phyloP scores from a whole-genome alignment of 2,888 invertebrate species.

The Celastrina argiolus region DNA sequence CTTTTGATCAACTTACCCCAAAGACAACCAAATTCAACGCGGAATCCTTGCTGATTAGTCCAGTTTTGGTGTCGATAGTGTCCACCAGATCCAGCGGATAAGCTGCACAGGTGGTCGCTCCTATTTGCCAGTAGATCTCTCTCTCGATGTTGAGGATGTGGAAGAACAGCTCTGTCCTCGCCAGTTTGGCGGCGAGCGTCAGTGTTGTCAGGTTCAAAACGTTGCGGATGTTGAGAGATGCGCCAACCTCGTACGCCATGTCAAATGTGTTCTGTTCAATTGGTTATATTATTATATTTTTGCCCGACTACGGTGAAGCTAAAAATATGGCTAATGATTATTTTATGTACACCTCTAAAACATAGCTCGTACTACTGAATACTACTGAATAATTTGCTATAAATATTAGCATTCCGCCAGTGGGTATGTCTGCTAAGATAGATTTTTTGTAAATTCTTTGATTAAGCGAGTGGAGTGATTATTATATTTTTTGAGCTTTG shows the following conservation, averaged over 20 bases:
- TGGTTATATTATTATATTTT: background rate
- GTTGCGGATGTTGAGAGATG: slow-evolving; percentile 91
- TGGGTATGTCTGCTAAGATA: too few species aligned
- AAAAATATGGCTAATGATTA: too few species aligned
- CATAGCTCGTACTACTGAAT: too few species aligned
- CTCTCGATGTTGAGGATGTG: slow-evolving; percentile 97
- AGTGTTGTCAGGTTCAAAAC: slow-evolving; percentile 92
- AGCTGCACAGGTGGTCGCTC: slow-evolving; percentile 97
- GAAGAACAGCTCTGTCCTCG: slow-evolving; percentile 96
- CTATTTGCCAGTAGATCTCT: slow-evolving; percentile 98
- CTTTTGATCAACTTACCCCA: slow-evolving; percentile 90
- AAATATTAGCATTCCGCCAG: too few species aligned
- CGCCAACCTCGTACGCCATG: slow-evolving; percentile 95
- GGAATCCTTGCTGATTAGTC: slow-evolving; percentile 95
- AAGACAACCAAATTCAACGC: slow-evolving; percentile 97
- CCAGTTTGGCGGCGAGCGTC: slow-evolving; percentile 95
- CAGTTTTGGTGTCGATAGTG: slow-evolving; percentile 94
- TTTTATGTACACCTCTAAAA: too few species aligned
- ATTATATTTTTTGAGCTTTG: too few species aligned
- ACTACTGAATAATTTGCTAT: too few species aligned
- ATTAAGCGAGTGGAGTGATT: too few species aligned
- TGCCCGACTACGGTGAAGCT: background rate
- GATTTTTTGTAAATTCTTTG: too few species aligned
- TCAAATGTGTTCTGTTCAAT: slow-evolving; percentile 88
- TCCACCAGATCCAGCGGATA: slow-evolving; percentile 97